These are phyloP conservation scores for Emberiza fucata DNA, from an alignment of 2,113 vertebrate genomes.

Conservation along the genomic window DNA sequence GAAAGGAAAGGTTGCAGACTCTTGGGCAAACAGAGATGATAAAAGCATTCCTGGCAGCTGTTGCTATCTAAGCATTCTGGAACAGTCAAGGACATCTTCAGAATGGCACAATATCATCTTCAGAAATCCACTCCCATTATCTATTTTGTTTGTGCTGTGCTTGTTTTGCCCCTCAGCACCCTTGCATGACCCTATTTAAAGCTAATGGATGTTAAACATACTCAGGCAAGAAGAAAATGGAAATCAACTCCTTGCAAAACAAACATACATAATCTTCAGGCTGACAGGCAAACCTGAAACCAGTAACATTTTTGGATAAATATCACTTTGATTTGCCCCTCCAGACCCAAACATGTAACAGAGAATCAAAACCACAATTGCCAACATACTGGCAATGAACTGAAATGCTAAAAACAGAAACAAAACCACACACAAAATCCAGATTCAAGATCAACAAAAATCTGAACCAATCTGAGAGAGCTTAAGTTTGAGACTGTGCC, in stretches of 20 bases:
- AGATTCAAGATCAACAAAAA: neutral
- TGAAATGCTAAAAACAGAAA: neutral
- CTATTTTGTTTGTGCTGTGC: neutral
- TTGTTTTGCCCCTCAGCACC: neutral
- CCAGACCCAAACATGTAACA: neutral
- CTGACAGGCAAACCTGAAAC: neutral
- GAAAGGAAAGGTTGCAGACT: slow-evolving; percentile 49
- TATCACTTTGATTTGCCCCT: neutral
- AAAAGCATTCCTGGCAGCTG: slow-evolving; percentile 49
- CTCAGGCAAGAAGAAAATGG: neutral
- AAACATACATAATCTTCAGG: neutral
- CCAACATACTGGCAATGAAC: neutral
- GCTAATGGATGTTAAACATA: neutral
- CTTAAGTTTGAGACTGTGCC: rapidly evolving
- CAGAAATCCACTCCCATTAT: slow-evolving; percentile 32
- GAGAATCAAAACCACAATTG: neutral
- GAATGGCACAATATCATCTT: slow-evolving; percentile 25
- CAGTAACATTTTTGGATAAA: neutral
- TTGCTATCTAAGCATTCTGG: slow-evolving; percentile 42
- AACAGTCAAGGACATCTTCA: slow-evolving; percentile 59
- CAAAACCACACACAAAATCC: neutral
- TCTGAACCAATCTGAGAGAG: rapidly evolving
- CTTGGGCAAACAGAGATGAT: slow-evolving; percentile 30
- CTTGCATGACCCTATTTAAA: neutral
- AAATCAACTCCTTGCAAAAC: neutral